phyloP scores from a whole-genome alignment of 2,888 invertebrate species.

The Encarsia formosa region DNA sequence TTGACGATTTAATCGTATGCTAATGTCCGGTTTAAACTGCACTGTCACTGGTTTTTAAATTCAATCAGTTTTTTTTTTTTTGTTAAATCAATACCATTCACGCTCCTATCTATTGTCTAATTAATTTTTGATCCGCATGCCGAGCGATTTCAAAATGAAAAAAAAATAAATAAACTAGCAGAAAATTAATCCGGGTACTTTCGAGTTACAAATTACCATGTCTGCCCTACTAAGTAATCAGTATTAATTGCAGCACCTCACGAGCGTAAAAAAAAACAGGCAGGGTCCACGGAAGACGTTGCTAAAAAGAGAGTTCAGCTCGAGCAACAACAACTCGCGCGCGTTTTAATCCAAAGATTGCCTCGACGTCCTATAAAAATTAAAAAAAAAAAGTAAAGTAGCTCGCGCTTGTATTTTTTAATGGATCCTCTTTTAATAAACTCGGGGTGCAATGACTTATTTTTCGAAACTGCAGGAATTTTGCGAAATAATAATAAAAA shows the following conservation, averaged over 20 bases:
- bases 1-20: no score
- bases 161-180: no score
- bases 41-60: no score
- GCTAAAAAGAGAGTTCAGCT: not conserved
- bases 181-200: no score
- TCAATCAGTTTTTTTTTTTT: no score
- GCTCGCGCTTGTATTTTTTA: slow-evolving; percentile 6
- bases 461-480: slow-evolving; percentile 15
- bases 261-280: not conserved
- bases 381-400: not conserved
- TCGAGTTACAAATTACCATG: not conserved
- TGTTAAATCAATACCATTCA: no score
- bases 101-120: no score
- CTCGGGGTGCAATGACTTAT: slow-evolving; percentile 4
- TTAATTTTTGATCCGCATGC: no score
- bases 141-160: no score
- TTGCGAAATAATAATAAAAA: not conserved
- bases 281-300: not conserved
- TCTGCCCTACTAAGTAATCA: not conserved
- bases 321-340: not conserved
- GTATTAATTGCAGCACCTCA: slow-evolving; percentile 1
- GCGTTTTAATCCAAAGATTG: not conserved
- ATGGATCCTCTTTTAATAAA: slow-evolving; percentile 13
- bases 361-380: not conserved
- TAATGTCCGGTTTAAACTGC: no score